Conservation (phyloP, 2,113 vertebrate species). For the Gavia stellata region DNA sequence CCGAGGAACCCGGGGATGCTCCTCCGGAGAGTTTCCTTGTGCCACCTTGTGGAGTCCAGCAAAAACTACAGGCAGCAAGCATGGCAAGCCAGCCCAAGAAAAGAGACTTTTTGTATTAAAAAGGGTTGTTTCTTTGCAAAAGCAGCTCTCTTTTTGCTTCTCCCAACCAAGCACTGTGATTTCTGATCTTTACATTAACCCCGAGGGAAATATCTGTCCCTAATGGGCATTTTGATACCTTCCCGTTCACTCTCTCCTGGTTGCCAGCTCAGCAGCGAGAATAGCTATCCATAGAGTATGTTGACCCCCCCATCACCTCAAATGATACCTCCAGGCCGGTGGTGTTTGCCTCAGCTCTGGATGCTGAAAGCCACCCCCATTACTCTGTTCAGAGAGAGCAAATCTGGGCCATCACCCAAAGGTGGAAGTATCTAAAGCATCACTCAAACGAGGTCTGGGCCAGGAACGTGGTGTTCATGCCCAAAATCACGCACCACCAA, state of each 20-base stretch:
- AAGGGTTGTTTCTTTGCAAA: neutral
- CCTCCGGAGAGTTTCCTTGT: neutral
- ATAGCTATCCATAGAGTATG: neutral
- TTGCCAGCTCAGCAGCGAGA: neutral
- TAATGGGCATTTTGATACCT: neutral
- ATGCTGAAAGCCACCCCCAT: neutral
- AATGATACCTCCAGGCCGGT: neutral
- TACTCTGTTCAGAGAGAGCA: neutral
- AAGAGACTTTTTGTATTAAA: neutral
- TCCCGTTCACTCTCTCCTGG: neutral
- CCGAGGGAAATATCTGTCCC: neutral
- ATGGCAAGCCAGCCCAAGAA: neutral
- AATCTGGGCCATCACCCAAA: neutral
- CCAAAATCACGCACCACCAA: neutral
- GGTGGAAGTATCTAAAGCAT: neutral
- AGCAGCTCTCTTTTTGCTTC: neutral
- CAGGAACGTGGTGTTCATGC: neutral
- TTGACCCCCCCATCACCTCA: neutral
- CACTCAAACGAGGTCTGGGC: neutral
- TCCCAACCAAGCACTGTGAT: neutral
- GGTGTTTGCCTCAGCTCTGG: neutral
- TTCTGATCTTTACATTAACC: neutral
- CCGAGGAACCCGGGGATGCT: neutral
- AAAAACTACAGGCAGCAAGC: neutral
- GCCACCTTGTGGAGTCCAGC: neutral